Conservation (phyloP, 2,888 invertebrate species). For the Melieria picta region DNA sequence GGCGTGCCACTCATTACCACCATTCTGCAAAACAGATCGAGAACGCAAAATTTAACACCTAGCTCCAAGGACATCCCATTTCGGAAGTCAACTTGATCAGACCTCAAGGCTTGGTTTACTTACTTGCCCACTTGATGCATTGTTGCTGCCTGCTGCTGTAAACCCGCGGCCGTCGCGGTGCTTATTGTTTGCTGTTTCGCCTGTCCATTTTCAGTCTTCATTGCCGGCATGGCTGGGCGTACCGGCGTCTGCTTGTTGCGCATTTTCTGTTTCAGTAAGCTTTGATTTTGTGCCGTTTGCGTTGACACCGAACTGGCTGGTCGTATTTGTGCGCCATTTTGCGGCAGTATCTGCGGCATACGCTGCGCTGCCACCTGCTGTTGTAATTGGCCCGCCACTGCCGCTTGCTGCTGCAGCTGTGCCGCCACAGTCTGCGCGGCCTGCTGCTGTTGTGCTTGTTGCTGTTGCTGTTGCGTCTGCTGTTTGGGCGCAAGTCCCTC, state of each 20-base stretch:
- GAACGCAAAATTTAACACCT: no score
- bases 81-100: no score
- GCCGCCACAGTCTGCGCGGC: constrained; percentile 54
- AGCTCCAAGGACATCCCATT: no score
- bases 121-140: constrained; percentile 68
- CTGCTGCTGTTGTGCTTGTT: constrained; percentile 46
- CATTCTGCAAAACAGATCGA: constrained; percentile 54
- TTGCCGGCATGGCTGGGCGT: constrained; percentile 74
- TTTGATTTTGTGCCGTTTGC: constrained; percentile 73
- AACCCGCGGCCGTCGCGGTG: constrained; percentile 58
- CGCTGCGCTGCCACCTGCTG: constrained; percentile 52
- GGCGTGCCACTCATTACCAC: constrained; percentile 66
- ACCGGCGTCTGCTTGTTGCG: constrained; percentile 77
- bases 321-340: constrained; percentile 71
- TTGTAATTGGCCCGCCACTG: constrained; percentile 43
- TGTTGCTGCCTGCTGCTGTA: constrained; percentile 62
- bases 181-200: constrained; percentile 34
- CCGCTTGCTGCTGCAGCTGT: constrained; percentile 49
- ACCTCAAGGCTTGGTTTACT: no score
- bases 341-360: constrained; percentile 71
- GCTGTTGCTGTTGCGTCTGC: constrained; percentile 46
- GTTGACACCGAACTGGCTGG: constrained; percentile 87
- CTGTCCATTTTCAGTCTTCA: constrained; percentile 74
- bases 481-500: constrained; percentile 66
- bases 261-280: constrained; percentile 67